Evolutionary conservation across 2,888 invertebrate genomes (phyloP).

Genomic region (Drosophila pseudotalamancana): DNA sequence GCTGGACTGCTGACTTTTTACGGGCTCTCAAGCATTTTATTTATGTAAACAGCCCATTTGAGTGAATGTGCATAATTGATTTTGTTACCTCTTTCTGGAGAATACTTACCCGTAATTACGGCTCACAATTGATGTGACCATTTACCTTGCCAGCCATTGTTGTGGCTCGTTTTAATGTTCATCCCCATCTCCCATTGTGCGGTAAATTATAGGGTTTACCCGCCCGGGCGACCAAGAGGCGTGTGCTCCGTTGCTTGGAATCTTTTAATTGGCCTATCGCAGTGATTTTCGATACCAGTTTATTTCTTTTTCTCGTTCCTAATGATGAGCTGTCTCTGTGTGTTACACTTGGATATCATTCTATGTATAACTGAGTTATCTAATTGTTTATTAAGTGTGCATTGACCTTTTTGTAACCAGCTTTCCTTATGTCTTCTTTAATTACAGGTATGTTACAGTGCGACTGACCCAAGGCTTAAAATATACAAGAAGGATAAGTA

Average conservation of each 20-base stretch:
- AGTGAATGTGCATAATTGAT: constrained; percentile 68
- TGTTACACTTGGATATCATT: not conserved
- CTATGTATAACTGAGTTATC: not conserved
- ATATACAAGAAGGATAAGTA: not conserved
- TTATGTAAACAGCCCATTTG: constrained; percentile 30
- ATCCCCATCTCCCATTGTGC: constrained; percentile 34
- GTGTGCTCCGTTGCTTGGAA: constrained; percentile 34
- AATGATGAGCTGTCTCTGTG: constrained; percentile 14
- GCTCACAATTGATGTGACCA: constrained; percentile 54
- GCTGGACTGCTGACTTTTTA: not conserved
- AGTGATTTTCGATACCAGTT: constrained; percentile 35
- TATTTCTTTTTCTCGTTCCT: not conserved
- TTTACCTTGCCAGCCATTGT: constrained; percentile 41
- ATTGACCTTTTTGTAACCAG: constrained; percentile 13
- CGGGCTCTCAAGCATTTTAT: constrained; percentile 19
- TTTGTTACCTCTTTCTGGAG: constrained; percentile 63
- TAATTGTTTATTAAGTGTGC: constrained; percentile 13
- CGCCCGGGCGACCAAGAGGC: constrained; percentile 37
- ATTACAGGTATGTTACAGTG: constrained; percentile 55
- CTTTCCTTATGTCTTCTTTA: constrained; percentile 23
- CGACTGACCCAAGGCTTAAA: not conserved
- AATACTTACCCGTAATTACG: constrained; percentile 63
- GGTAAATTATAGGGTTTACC: constrained; percentile 63
- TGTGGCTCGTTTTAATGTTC: constrained; percentile 31
- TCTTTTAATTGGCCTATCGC: constrained; percentile 48